phyloP scores from a whole-genome alignment of 2,888 invertebrate species.

The Ariolimax columbianus region DNA sequence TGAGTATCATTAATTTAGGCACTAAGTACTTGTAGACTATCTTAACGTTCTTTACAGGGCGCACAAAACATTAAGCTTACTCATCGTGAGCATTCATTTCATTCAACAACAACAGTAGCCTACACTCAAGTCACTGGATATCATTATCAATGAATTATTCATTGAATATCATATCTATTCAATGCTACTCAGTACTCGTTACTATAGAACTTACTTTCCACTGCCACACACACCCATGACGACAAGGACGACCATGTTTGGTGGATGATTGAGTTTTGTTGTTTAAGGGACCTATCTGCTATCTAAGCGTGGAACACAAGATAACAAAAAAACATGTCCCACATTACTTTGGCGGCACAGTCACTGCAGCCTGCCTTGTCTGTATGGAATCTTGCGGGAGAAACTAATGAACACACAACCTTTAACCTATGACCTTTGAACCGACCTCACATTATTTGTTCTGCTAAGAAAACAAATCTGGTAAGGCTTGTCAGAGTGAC shows the following conservation, averaged over 20 bases:
- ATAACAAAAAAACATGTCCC: background rate
- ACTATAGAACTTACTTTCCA: slow-evolving; percentile 65
- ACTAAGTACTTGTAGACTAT: no score
- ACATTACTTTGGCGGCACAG: background rate
- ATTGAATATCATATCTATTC: no score
- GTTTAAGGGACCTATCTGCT: background rate
- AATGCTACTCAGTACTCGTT: no score
- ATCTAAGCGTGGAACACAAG: background rate
- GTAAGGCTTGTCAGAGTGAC: background rate
- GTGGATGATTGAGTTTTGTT: background rate
- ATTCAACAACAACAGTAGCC: no score
- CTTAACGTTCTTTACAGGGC: no score
- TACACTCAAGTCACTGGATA: no score
- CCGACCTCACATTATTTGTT: background rate
- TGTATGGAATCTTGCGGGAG: background rate
- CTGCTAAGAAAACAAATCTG: background rate
- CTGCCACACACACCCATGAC: slow-evolving; percentile 71
- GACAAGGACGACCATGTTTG: slow-evolving; percentile 59
- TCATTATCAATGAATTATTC: no score
- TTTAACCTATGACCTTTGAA: slow-evolving; percentile 30
- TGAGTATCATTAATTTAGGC: no score
- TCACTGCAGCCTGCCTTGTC: background rate
- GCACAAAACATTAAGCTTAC: no score
- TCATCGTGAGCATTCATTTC: no score
- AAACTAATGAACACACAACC: background rate